Conservation (phyloP, 2,113 vertebrate genomes). For the Siniperca knerii region DNA sequence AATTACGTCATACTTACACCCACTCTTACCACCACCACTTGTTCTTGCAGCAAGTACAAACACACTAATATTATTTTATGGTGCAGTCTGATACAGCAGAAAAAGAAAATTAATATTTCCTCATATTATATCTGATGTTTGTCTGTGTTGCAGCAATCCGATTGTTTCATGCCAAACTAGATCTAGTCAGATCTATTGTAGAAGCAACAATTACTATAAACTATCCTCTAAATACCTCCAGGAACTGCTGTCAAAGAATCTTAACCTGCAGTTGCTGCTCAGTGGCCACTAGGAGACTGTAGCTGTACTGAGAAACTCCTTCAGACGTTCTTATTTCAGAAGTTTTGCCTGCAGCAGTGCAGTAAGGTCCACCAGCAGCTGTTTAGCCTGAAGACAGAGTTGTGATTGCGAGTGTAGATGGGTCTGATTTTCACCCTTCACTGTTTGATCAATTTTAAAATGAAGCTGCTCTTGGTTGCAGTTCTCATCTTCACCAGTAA, state of each 20-base stretch:
- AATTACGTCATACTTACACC: no score
- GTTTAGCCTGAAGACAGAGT: background rate
- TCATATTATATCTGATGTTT: no score
- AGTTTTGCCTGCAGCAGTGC: background rate
- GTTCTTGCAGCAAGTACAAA: no score
- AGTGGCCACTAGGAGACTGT: slow-evolving; percentile 3
- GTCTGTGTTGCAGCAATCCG: no score
- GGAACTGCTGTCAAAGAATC: no score
- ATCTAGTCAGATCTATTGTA: background rate
- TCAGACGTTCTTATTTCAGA: background rate
- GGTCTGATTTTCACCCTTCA: background rate
- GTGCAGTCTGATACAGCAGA: no score
- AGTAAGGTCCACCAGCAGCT: background rate
- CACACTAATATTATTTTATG: no score
- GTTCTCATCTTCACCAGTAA: background rate
- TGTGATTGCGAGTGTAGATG: background rate
- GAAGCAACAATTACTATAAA: background rate
- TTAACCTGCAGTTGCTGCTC: background rate
- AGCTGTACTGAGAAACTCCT: background rate
- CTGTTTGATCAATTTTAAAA: background rate
- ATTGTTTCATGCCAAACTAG: no score
- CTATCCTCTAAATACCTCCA: background rate
- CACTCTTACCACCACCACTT: no score
- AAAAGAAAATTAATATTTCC: no score
- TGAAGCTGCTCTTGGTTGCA: background rate